phyloP scores from a whole-genome alignment of 2,113 vertebrate species.

The Sinocyclocheilus maitianheensis region DNA sequence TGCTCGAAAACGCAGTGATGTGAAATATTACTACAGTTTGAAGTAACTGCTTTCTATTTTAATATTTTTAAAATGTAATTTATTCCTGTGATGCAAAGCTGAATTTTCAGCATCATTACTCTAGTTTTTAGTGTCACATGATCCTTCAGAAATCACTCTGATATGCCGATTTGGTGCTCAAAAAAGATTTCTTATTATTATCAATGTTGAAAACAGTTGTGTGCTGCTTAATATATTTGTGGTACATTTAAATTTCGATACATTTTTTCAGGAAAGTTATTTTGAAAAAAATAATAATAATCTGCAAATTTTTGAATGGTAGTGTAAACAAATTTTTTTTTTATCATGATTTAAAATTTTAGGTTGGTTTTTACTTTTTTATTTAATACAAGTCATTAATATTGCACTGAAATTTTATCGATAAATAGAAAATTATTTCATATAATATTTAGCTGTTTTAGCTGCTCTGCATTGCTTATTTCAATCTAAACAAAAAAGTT shows the following conservation, averaged over 20 bases:
- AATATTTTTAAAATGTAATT: background rate
- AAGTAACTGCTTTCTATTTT: background rate
- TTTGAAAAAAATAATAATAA: too few relatives aligned
- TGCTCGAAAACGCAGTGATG: background rate
- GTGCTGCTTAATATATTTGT: background rate
- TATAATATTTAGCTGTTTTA: background rate
- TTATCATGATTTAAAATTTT: background rate
- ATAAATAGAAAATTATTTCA: background rate
- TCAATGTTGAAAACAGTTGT: background rate
- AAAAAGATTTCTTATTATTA: background rate
- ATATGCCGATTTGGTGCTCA: background rate
- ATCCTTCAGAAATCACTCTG: background rate
- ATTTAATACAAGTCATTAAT: background rate
- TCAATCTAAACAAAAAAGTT: background rate
- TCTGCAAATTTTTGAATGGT: background rate
- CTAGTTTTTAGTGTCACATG: background rate
- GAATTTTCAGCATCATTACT: background rate
- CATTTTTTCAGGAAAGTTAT: too few relatives aligned
- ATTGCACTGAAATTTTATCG: background rate
- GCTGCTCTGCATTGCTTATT: background rate
- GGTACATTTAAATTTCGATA: too few relatives aligned
- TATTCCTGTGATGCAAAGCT: background rate
- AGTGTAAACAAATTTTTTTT: background rate
- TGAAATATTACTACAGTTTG: background rate
- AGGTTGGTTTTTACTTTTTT: background rate